These are phyloP conservation scores for Oophaga sylvatica DNA, from an alignment of 2,797 vertebrate species.

Conservation along the genomic window DNA sequence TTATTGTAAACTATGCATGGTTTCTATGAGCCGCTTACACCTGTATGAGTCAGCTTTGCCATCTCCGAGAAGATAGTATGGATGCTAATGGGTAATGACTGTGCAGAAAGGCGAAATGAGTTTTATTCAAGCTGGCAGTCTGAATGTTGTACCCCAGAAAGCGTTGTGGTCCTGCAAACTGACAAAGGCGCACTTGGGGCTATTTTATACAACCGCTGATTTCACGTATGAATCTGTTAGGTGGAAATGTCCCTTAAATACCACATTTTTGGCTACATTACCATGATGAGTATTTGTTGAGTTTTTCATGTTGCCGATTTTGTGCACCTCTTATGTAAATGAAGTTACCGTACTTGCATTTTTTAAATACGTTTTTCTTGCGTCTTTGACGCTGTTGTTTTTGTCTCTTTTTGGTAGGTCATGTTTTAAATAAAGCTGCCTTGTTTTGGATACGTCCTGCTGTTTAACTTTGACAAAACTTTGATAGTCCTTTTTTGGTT, in stretches of 20 bases:
- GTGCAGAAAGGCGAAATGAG: background rate
- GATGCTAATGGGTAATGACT: background rate
- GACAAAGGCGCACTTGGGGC: background rate
- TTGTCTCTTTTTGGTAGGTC: too few species aligned
- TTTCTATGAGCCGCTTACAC: background rate
- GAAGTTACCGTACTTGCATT: too few species aligned
- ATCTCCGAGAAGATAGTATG: background rate
- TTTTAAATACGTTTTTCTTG: too few species aligned
- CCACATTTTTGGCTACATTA: too few species aligned
- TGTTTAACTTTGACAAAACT: too few species aligned
- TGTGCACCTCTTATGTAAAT: too few species aligned
- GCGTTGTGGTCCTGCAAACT: background rate
- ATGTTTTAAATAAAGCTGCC: too few species aligned
- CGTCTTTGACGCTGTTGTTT: too few species aligned
- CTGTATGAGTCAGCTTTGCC: background rate
- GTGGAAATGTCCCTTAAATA: background rate
- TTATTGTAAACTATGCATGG: background rate
- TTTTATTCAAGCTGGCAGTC: background rate
- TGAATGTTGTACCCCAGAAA: background rate
- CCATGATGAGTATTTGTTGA: too few species aligned
- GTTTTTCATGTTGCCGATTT: too few species aligned
- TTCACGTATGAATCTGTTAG: background rate
- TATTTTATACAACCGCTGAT: background rate
- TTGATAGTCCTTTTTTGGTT: too few species aligned
- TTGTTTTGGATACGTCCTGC: too few species aligned